These are phyloP conservation scores for Oreohelix idahoensis DNA, from an alignment of 1,140 invertebrate species.

Conservation along the genomic window DNA sequence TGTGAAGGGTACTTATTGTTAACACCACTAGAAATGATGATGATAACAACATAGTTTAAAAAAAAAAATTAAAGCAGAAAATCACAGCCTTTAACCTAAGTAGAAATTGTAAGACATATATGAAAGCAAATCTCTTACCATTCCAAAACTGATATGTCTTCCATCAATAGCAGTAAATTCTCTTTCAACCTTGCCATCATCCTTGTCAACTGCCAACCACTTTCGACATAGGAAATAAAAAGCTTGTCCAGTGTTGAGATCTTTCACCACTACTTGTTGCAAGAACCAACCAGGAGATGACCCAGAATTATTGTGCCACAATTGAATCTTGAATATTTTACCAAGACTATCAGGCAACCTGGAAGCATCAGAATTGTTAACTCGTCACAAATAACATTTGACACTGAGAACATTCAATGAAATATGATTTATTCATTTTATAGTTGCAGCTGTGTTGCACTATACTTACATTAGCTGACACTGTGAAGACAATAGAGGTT, in stretches of 20 bases:
- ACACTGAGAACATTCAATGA: no score
- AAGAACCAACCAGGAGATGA: conserved; percentile 70
- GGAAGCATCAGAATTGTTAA: conserved; percentile 5
- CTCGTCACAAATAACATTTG: no score
- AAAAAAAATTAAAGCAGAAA: no score
- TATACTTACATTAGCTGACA: no score
- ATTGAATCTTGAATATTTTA: conserved; percentile 68
- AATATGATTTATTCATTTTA: no score
- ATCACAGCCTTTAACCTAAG: no score
- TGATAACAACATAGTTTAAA: no score
- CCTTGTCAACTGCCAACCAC: conserved; percentile 72
- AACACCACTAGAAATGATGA: no score
- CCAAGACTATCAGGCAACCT: conserved; percentile 70
- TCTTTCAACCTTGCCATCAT: conserved; percentile 73
- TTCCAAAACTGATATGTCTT: conserved; percentile 62
- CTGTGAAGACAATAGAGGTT: no score
- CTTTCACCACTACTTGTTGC: conserved; percentile 66
- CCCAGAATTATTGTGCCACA: conserved; percentile 73
- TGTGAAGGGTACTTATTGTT: no score
- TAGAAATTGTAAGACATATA: no score
- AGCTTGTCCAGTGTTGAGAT: conserved; percentile 63
- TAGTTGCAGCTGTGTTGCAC: no score
- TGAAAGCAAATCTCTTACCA: conserved; percentile 50
- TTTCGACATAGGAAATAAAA: conserved; percentile 72
- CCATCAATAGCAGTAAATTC: conserved; percentile 68